These are phyloP conservation scores for Saccopteryx leptura DNA, from an alignment of 2,113 vertebrate genomes.

Conservation along the genomic window DNA sequence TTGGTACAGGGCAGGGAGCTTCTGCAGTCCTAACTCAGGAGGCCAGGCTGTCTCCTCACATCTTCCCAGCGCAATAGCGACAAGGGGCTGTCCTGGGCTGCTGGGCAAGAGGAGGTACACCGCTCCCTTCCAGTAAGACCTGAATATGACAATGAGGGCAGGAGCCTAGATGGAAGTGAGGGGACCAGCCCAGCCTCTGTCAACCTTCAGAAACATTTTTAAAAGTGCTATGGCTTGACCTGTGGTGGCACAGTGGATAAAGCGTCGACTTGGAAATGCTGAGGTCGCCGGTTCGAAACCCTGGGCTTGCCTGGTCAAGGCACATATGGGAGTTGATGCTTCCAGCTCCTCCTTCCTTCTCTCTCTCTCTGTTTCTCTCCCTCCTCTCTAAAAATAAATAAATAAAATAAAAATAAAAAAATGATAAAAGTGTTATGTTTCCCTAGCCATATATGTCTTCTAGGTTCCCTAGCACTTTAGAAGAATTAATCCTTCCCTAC, in stretches of 20 bases:
- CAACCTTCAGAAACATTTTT: neutral
- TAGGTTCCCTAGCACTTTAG: neutral
- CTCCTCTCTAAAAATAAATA: too few species aligned
- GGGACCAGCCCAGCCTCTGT: neutral
- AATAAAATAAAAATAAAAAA: too few species aligned
- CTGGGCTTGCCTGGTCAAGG: too few species aligned
- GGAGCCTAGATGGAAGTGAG: neutral
- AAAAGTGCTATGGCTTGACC: too few species aligned
- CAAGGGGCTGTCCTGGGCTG: neutral
- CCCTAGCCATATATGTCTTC: neutral
- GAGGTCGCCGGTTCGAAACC: too few species aligned
- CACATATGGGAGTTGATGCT: too few species aligned
- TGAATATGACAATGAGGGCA: neutral
- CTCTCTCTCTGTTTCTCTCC: too few species aligned
- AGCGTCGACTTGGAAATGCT: too few species aligned
- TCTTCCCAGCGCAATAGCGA: accelerated
- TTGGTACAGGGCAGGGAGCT: accelerated
- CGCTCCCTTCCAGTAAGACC: neutral
- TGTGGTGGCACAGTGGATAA: too few species aligned
- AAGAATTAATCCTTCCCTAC: neutral
- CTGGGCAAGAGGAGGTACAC: neutral
- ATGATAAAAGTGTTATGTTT: too few species aligned
- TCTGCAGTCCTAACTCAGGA: neutral
- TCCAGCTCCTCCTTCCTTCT: too few species aligned
- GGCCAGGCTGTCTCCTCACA: neutral